Evolutionary conservation across 2,797 vertebrate species (phyloP), one percentile per base, ranked within the genome.

Genomic region (Lagodon rhomboides): DNA sequence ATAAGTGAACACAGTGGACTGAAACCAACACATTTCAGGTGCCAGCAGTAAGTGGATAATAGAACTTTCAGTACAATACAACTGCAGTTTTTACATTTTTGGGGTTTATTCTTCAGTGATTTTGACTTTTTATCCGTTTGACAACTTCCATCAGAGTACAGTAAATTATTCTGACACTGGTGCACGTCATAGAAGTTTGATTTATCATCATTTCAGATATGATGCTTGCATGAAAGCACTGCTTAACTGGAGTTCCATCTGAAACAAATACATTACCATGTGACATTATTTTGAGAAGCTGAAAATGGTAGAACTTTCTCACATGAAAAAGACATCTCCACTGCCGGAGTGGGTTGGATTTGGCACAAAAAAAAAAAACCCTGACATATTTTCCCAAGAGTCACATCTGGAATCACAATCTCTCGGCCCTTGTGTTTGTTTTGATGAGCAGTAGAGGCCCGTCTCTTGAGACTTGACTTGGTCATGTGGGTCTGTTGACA

Each of bases 351-450:
- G 69, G 55, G 53, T 1, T 63, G 66, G 61, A 69, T 73, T 60
- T 68, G 43, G 53, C 49, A 53, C 25, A 38, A 64, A 77, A 17
- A 43, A 46, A 61, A 18, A 84, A 53, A 54, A 46, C 54, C 18
- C 62, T 49, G 79, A 53, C 7, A 34, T 1, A 73, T 73, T 53
- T 69, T 50, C 65, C 49, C 46, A 22, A 72, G 64, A 72, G 46
- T 63, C 71, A 76, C 63, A 79, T 79, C 56, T 79, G 77, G 73
- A 72, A 59, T 68, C 67, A 54, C 58, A 79, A 53, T 68, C 41
- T n/a, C 41, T 60, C 68, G 63, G 50, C 20, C 49, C 67, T 56
- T 27, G 30, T 50, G 54, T 54, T 43, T 47, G 63, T 25, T 60
- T 9, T 62, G 70, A 61, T 62, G 68, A 67, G 71, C 51, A 74